Evolutionary conservation across 2,888 invertebrate genomes (phyloP).

Genomic region (Temnothorax ravouxi): DNA sequence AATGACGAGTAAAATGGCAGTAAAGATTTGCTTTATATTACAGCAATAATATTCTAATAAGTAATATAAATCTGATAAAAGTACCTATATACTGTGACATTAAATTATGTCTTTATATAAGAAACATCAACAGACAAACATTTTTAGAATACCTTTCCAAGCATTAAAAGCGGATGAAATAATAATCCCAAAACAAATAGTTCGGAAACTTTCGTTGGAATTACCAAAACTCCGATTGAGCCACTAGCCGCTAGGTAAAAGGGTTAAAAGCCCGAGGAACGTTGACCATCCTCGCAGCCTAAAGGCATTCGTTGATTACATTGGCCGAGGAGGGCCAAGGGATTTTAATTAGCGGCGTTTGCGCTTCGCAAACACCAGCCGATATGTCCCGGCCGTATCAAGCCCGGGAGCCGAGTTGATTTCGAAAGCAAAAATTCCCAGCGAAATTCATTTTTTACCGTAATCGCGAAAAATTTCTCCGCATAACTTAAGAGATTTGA

Average conservation of each 20-base stretch:
- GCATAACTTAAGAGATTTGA: not conserved
- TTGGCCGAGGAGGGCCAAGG: conserved; percentile 80
- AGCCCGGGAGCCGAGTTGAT: conserved; percentile 36
- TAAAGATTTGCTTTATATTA: not conserved
- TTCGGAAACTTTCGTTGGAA: conserved; percentile 32
- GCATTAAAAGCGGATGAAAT: not conserved
- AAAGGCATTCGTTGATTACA: conserved; percentile 84
- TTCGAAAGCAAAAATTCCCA: conserved; percentile 72
- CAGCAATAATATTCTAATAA: not conserved
- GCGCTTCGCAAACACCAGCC: conserved; percentile 83
- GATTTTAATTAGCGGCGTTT: conserved; percentile 86
- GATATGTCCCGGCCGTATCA: conserved; percentile 71
- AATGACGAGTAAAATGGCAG: too few relatives aligned
- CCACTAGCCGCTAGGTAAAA: conserved; percentile 27
- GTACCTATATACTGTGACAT: not conserved
- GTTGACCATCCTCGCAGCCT: conserved; percentile 84
- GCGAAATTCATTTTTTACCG: conserved; percentile 55
- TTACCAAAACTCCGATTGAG: conserved; percentile 59
- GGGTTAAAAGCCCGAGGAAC: conserved; percentile 71
- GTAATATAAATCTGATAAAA: not conserved
- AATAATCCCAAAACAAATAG: not conserved
- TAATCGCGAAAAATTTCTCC: conserved; percentile 20
- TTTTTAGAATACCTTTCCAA: not conserved
- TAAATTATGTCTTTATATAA: not conserved
- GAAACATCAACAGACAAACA: not conserved